These are phyloP conservation scores for Hyppa rectilinea DNA, from an alignment of 2,888 invertebrate genomes.

Conservation along the genomic window DNA sequence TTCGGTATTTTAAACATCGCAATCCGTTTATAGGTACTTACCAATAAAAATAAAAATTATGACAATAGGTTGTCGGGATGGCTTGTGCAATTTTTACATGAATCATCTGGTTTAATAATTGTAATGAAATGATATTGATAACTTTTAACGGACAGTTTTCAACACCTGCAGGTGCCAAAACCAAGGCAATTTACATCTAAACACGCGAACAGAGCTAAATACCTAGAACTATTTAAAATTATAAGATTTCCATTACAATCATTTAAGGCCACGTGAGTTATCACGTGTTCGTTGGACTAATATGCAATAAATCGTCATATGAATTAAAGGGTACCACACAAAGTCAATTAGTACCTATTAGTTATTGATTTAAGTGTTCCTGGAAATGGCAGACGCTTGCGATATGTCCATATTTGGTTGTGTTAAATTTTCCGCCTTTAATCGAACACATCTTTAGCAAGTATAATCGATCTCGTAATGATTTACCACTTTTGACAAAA, in stretches of 20 bases:
- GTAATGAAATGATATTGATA: background rate
- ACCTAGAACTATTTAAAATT: slow-evolving; percentile 14
- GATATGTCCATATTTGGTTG: background rate
- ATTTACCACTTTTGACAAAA: no score
- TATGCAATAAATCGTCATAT: slow-evolving; percentile 35
- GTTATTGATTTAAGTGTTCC: slow-evolving; percentile 15
- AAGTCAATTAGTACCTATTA: slow-evolving; percentile 33
- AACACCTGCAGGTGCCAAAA: no score
- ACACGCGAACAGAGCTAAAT: background rate
- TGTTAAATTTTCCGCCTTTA: background rate
- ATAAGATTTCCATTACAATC: background rate
- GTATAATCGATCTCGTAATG: no score
- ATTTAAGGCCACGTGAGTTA: slow-evolving; percentile 9
- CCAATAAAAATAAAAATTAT: no score
- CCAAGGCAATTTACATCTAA: background rate
- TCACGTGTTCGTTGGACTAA: slow-evolving; percentile 28
- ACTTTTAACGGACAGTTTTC: background rate
- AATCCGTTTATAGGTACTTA: no score
- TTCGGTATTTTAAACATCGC: background rate
- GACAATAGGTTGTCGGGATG: background rate
- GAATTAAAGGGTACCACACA: slow-evolving; percentile 30
- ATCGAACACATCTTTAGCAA: no score
- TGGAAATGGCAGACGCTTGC: slow-evolving; percentile 9
- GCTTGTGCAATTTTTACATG: background rate
- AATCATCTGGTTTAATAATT: background rate